A percentile compares a stretch with the other conserved stretches of the same genome.
phyloP scores from a whole-genome alignment of 2,113 vertebrate genomes.

The Cyanocitta stelleri region DNA sequence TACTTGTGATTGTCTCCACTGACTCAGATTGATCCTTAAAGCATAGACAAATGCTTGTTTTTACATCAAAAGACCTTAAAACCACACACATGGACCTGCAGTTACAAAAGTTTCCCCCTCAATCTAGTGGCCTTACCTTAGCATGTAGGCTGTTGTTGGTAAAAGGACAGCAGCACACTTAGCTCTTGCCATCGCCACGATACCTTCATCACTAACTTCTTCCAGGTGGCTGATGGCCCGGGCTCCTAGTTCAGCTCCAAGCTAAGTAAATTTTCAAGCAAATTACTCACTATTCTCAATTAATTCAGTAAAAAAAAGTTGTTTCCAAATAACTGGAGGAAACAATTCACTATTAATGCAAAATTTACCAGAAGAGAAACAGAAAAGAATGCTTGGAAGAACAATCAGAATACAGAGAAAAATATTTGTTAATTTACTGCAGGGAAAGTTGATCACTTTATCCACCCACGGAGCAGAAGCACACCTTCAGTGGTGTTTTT shows the following conservation, averaged over 20 bases:
- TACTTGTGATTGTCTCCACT: not conserved
- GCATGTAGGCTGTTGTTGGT: conserved; percentile 94
- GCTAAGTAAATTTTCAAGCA: conserved; percentile 64
- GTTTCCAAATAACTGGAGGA: not conserved
- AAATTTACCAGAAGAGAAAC: not conserved
- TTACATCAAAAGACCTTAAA: not conserved
- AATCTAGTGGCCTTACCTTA: conserved; percentile 71
- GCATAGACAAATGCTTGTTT: not conserved
- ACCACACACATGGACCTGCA: not conserved
- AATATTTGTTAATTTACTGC: not conserved
- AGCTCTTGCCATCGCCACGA: conserved; percentile 83
- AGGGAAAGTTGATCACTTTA: not conserved
- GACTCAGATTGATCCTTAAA: not conserved
- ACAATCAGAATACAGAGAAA: not conserved
- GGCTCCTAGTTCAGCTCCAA: conserved; percentile 88
- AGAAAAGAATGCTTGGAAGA: not conserved
- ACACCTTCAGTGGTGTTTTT: not conserved
- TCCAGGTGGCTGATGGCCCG: conserved; percentile 93
- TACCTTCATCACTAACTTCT: conserved; percentile 88
- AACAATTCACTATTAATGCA: not conserved
- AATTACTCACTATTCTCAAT: not conserved
- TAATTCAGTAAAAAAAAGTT: not conserved
- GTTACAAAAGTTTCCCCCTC: not conserved
- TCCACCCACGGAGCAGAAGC: rapidly evolving
- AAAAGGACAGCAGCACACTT: conserved; percentile 84